These are phyloP conservation scores for Conus canariensis DNA, from an alignment of 2,888 invertebrate genomes.

Conservation along the genomic window DNA sequence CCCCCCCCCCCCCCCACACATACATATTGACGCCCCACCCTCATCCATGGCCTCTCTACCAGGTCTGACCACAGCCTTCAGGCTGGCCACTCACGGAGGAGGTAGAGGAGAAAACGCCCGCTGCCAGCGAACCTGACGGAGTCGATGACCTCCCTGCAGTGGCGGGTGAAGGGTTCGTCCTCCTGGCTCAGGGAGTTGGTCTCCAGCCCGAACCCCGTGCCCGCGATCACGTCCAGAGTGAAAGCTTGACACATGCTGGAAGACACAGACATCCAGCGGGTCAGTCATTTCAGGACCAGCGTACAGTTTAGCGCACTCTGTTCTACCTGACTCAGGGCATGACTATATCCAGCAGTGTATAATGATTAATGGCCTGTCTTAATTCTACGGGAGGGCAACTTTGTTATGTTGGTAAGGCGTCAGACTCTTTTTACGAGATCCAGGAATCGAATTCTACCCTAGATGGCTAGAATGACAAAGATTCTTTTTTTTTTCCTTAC, in stretches of 20 bases:
- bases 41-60: too few relatives aligned
- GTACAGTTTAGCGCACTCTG: background rate
- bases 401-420: background rate
- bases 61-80: too few relatives aligned
- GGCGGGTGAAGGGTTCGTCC: background rate
- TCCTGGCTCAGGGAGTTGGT: slow-evolving; percentile 41
- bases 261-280: background rate
- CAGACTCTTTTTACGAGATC: background rate
- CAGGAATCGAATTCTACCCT: background rate
- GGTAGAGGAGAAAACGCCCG: too few relatives aligned
- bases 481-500: too few relatives aligned
- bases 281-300: background rate
- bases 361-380: background rate
- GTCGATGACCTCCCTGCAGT: slow-evolving; percentile 27
- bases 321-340: too few relatives aligned
- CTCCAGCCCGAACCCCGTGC: slow-evolving; percentile 46
- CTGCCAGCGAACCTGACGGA: background rate
- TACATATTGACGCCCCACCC: background rate
- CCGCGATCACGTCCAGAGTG: slow-evolving; percentile 46
- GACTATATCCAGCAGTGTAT: background rate
- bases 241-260: slow-evolving; percentile 15
- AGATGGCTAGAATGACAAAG: too few relatives aligned
- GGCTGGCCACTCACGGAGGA: too few relatives aligned
- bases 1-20: background rate
- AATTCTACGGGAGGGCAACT: background rate